These are phyloP conservation scores for Drepanosiphum platanoidis DNA, from an alignment of 2,888 invertebrate species.

Conservation along the genomic window DNA sequence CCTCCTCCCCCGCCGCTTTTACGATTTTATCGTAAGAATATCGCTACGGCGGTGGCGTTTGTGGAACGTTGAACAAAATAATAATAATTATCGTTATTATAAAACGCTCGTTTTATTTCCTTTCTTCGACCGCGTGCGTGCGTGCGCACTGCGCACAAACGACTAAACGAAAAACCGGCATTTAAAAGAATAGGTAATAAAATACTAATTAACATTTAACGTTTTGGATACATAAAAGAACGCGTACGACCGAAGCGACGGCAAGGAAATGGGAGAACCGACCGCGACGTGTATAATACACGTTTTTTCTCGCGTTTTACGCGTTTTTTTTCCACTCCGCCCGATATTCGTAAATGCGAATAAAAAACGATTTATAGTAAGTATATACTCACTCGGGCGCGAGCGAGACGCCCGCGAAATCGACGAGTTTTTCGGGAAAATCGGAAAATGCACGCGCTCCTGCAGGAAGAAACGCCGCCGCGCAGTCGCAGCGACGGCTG, in stretches of 20 bases:
- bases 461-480: neutral
- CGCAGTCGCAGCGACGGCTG: neutral
- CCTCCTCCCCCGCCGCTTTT: neutral
- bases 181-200: constrained; percentile 10
- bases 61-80: constrained; percentile 5
- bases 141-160: neutral
- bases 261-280: neutral
- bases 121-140: neutral
- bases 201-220: constrained; percentile 21
- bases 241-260: neutral
- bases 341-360: neutral
- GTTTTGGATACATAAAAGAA: neutral
- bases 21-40: neutral
- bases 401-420: too few species aligned
- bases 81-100: neutral
- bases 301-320: neutral
- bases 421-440: neutral
- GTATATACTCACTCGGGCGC: too few species aligned
- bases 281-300: neutral
- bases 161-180: neutral
- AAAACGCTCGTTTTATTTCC: neutral
- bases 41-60: neutral
- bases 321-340: neutral
- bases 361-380: neutral
- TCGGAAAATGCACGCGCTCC: neutral